Percentiles rank a stretch among this genome's conserved stretches.
These are phyloP conservation scores for Zaprionus africanus DNA, from an alignment of 1,140 invertebrate species.

Conservation along the genomic window DNA sequence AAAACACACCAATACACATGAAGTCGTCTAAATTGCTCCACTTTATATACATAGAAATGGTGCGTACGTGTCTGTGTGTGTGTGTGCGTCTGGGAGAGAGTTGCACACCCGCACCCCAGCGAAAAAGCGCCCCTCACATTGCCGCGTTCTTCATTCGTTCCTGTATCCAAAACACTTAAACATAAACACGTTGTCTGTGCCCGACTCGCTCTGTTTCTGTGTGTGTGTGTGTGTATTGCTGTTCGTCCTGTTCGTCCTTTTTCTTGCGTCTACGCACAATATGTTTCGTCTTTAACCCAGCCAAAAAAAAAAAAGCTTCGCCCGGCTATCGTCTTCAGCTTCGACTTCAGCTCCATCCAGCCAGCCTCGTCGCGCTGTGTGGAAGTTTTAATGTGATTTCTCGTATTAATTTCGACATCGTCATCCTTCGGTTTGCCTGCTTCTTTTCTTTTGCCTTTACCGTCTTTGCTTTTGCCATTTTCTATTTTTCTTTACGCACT, in stretches of 20 bases:
- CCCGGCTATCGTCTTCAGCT: conserved; percentile 32
- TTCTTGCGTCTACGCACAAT: conserved; percentile 78
- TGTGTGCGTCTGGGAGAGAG: conserved; percentile 49
- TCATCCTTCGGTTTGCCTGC: conserved; percentile 63
- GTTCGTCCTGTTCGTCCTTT: conserved; percentile 62
- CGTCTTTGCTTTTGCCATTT: conserved; percentile 45
- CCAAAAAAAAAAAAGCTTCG: conserved; percentile 56
- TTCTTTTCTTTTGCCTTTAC: conserved; percentile 10
- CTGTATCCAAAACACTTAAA: conserved; percentile 77
- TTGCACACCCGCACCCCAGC: conserved; percentile 38
- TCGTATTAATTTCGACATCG: conserved; percentile 82
- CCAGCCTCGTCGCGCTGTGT: conserved; percentile 43
- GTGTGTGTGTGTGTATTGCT: conserved; percentile 34
- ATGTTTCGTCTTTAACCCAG: conserved; percentile 82
- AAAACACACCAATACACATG: conserved; percentile 52
- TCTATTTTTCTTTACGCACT: conserved; percentile 76
- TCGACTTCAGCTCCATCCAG: conserved; percentile 14
- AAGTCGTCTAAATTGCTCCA: conserved; percentile 76
- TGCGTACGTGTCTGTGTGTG: conserved; percentile 23
- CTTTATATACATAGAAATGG: conserved; percentile 50
- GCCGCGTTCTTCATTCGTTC: conserved; percentile 26
- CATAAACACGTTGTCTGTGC: conserved; percentile 75
- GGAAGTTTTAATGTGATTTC: conserved; percentile 82
- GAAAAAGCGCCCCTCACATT: conserved; percentile 57
- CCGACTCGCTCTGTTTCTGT: conserved; percentile 6